A percentile compares a stretch with the other conserved stretches of the same genome.
phyloP scores from a whole-genome alignment of 2,113 vertebrate genomes.

The Pelusios castaneus region DNA sequence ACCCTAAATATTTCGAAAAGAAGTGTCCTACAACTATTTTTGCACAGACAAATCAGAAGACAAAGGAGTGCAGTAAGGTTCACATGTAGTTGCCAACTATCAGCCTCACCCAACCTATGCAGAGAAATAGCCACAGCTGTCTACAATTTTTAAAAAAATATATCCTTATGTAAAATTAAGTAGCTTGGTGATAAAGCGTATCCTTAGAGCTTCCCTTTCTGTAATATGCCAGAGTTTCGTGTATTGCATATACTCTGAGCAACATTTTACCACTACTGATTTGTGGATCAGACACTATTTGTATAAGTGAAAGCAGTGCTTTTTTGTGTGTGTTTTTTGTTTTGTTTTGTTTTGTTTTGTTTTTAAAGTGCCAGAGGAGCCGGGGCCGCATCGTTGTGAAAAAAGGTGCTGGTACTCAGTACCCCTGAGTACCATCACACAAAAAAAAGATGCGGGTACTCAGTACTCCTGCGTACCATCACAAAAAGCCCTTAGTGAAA shows the following conservation, averaged over 20 bases:
- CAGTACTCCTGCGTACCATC: no score
- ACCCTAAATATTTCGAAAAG: not conserved
- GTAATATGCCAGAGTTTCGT: not conserved
- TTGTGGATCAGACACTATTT: not conserved
- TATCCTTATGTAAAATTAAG: not conserved
- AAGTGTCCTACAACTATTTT: not conserved
- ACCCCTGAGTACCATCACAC: no score
- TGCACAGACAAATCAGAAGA: not conserved
- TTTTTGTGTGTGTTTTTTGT: no score
- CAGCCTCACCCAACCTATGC: not conserved
- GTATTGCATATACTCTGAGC: not conserved
- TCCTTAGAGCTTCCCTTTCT: not conserved
- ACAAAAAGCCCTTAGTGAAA: no score
- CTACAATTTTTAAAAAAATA: not conserved
- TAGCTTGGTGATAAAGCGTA: not conserved
- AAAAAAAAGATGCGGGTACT: no score
- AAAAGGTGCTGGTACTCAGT: no score
- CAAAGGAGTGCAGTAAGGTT: not conserved
- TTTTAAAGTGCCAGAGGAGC: no score
- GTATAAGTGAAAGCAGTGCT: no score
- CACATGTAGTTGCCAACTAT: not conserved
- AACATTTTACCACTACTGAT: not conserved
- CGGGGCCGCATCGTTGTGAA: no score
- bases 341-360: no score
- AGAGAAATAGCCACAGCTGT: not conserved